These are phyloP conservation scores for Pomatorhinus ruficollis DNA, from an alignment of 2,113 vertebrate species.

Conservation along the genomic window DNA sequence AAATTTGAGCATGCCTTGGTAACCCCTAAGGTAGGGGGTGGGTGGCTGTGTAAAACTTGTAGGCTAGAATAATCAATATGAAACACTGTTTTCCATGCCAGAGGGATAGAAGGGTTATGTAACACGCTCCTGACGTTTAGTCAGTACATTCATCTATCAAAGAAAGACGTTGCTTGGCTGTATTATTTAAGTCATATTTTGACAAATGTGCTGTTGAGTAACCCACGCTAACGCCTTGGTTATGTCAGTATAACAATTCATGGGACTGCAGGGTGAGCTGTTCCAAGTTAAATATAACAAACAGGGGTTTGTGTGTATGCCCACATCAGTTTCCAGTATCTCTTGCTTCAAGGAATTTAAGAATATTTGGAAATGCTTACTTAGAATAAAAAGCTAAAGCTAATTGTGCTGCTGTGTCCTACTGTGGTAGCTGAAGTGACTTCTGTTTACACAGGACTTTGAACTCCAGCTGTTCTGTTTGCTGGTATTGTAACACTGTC, in stretches of 20 bases:
- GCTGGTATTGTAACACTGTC: background rate
- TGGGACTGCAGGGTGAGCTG: background rate
- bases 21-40: background rate
- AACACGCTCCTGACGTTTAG: slow-evolving; percentile 13
- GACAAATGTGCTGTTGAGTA: background rate
- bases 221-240: background rate
- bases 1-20: background rate
- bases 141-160: background rate
- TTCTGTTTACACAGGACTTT: background rate
- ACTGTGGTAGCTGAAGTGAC: background rate
- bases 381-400: background rate
- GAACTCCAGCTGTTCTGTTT: background rate
- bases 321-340: background rate
- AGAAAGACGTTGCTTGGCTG: background rate
- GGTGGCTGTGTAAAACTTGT: background rate
- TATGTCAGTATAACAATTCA: background rate
- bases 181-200: slow-evolving; percentile 6
- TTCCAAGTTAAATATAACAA: background rate
- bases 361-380: background rate
- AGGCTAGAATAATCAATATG: background rate
- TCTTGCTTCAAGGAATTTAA: background rate
- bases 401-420: background rate
- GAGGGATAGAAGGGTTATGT: background rate
- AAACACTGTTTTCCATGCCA: background rate
- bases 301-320: background rate